Percentiles rank a stretch among this genome's conserved stretches.
Evolutionary conservation across 1,140 invertebrate genomes (phyloP).

Genomic region (Camponotus floridanus): DNA sequence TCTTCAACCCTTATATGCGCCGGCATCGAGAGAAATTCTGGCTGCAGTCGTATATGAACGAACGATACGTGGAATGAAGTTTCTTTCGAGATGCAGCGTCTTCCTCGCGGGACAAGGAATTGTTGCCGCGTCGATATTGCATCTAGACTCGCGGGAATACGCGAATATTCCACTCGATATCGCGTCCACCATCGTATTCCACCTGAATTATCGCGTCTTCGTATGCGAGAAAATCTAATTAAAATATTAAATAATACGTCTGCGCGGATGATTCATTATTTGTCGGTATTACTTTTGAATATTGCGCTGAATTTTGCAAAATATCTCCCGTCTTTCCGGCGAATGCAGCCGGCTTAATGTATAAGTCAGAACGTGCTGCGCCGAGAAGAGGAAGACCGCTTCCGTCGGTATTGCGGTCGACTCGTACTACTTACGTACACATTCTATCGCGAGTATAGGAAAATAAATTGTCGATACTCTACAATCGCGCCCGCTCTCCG

Average conservation of each 20-base stretch:
- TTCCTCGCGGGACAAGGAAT: background rate
- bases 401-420: conserved; percentile 34
- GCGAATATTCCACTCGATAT: background rate
- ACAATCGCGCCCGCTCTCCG: conserved; percentile 5
- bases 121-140: conserved; percentile 27
- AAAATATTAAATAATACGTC: conserved; percentile 18
- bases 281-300: background rate
- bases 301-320: conserved; percentile 21
- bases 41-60: conserved; percentile 41
- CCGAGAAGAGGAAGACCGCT: background rate
- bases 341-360: conserved; percentile 21
- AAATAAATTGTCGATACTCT: conserved; percentile 49
- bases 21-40: conserved; percentile 32
- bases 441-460: conserved; percentile 43
- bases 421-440: conserved; percentile 50
- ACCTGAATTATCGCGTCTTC: background rate
- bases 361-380: background rate
- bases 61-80: conserved; percentile 19
- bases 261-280: background rate
- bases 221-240: background rate
- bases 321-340: background rate
- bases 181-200: too few relatives aligned
- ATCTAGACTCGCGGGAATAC: too few relatives aligned
- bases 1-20: background rate
- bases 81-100: conserved; percentile 28